Evolutionary conservation across 2,797 vertebrate genomes (phyloP).

Genomic region (Pelobates cultripes): DNA sequence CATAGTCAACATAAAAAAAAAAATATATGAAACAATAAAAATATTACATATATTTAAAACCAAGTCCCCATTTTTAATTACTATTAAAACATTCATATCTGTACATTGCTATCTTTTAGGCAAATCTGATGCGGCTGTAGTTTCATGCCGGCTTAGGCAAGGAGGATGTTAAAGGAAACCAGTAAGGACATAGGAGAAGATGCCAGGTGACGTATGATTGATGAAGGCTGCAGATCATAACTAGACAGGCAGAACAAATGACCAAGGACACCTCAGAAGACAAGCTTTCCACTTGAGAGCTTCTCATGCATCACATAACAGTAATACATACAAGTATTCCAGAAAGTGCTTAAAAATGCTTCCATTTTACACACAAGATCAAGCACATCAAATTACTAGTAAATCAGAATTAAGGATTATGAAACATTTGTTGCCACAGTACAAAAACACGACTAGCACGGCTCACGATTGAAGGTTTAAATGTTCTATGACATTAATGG

Average conservation of each 20-base stretch:
- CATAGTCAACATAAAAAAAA: too few species aligned
- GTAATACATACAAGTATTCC: slow-evolving; percentile 39
- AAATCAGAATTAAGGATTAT: slow-evolving; percentile 18
- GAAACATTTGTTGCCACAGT: background rate
- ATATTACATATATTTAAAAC: too few species aligned
- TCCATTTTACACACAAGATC: background rate
- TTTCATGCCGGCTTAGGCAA: too few species aligned
- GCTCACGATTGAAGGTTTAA: background rate
- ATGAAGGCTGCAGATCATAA: slow-evolving; percentile 41
- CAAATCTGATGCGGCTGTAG: background rate
- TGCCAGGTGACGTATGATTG: slow-evolving; percentile 33
- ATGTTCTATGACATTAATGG: background rate
- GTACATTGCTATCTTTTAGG: too few species aligned
- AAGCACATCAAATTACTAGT: slow-evolving; percentile 13
- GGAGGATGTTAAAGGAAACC: background rate
- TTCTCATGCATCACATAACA: slow-evolving; percentile 47
- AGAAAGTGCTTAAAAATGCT: slow-evolving; percentile 22
- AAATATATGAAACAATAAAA: too few species aligned
- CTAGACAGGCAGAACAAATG: slow-evolving; percentile 45
- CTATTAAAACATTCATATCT: too few species aligned
- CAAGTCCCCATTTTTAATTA: too few species aligned
- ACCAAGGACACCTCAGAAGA: slow-evolving; percentile 42
- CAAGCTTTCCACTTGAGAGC: slow-evolving; percentile 42
- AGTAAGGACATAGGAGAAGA: slow-evolving; percentile 1
- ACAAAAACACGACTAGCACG: background rate